Evolutionary conservation across 2,888 invertebrate species (phyloP).

Genomic region (Laothoe populi): DNA sequence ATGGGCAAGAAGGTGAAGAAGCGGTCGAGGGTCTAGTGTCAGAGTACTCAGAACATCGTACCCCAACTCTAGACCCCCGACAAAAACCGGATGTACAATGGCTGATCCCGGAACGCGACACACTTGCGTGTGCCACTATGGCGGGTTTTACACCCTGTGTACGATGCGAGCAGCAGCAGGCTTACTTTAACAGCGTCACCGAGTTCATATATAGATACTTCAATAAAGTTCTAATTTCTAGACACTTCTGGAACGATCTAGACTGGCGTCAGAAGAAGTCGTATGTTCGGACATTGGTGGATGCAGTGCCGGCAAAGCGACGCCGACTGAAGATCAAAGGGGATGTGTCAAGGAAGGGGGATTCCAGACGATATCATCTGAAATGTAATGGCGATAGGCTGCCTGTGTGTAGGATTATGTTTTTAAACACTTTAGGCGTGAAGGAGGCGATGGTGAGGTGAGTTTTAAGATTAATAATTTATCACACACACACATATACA

Average conservation of each 20-base stretch:
- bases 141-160: too few relatives aligned
- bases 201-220: too few relatives aligned
- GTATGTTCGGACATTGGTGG: constrained; percentile 54
- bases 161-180: too few relatives aligned
- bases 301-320: constrained; percentile 56
- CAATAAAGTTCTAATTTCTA: neutral
- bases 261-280: constrained; percentile 62
- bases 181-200: too few relatives aligned
- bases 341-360: constrained; percentile 54
- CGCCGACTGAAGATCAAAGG: constrained; percentile 52
- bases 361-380: constrained; percentile 60
- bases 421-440: constrained; percentile 63
- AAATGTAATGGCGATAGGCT: constrained; percentile 43
- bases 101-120: too few relatives aligned
- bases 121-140: too few relatives aligned
- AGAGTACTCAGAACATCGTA: too few relatives aligned
- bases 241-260: constrained; percentile 61
- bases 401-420: constrained; percentile 60
- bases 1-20: too few relatives aligned
- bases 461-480: neutral
- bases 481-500: too few relatives aligned
- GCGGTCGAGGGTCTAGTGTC: too few relatives aligned
- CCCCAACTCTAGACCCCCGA: too few relatives aligned
- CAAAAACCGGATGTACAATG: too few relatives aligned
- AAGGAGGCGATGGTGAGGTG: constrained; percentile 67